Percentiles rank a stretch among this genome's conserved stretches.
phyloP scores from a whole-genome alignment of 1,140 invertebrate species.

The Philotrypesis tridentata region DNA sequence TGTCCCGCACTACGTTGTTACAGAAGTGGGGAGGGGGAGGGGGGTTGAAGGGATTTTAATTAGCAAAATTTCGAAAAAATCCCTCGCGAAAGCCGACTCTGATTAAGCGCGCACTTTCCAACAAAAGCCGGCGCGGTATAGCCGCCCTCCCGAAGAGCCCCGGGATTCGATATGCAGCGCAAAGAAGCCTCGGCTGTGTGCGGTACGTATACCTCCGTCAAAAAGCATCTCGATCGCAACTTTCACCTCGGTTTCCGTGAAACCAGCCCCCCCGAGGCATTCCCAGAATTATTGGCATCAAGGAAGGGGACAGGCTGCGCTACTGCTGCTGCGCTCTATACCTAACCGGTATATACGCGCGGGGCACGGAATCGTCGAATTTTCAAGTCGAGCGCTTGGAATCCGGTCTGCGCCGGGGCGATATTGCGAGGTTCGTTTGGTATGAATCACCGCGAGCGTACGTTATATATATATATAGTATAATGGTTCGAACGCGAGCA shows the following conservation, averaged over 20 bases:
- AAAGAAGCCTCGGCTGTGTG: too few species aligned
- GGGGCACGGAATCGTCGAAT: constrained; percentile 5
- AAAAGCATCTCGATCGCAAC: not conserved
- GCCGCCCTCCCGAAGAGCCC: too few species aligned
- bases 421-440: constrained; percentile 22
- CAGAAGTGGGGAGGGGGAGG: too few species aligned
- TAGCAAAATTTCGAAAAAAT: too few species aligned
- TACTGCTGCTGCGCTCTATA: not conserved
- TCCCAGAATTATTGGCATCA: constrained; percentile 12
- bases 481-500: constrained; percentile 21
- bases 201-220: not conserved
- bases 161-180: too few species aligned
- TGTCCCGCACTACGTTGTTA: not conserved
- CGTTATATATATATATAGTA: too few species aligned
- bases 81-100: not conserved
- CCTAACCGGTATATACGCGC: too few species aligned
- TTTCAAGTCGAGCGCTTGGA: constrained; percentile 8
- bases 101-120: too few species aligned
- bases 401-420: constrained; percentile 11
- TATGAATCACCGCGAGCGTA: constrained; percentile 10
- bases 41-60: too few species aligned
- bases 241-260: constrained; percentile 6
- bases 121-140: too few species aligned
- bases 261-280: not conserved
- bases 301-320: not conserved